These are phyloP conservation scores for Mythimna loreyi DNA, from an alignment of 2,888 invertebrate species.

Conservation along the genomic window DNA sequence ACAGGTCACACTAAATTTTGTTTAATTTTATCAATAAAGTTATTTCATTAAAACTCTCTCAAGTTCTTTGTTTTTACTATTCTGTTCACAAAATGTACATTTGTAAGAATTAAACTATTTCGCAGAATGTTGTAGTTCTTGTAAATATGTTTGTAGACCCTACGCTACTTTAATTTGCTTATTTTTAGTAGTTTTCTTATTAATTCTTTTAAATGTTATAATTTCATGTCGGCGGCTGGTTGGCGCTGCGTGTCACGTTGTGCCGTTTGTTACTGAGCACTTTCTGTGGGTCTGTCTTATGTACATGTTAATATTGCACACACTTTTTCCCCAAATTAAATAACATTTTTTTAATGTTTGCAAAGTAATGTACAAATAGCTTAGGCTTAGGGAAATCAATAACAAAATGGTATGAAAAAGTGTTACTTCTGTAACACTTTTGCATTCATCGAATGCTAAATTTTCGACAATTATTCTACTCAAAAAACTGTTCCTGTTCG, in stretches of 20 bases:
- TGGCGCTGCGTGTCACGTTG: conserved; percentile 8
- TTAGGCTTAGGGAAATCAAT: background rate
- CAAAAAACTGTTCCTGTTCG: no score
- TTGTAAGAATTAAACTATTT: conserved; percentile 53
- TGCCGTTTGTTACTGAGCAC: background rate
- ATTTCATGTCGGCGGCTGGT: conserved; percentile 28
- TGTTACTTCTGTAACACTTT: background rate
- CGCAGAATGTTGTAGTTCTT: conserved; percentile 45
- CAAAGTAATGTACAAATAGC: background rate
- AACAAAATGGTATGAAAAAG: background rate
- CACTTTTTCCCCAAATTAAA: background rate
- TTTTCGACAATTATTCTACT: fast-evolving
- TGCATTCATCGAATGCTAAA: background rate
- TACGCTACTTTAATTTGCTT: conserved; percentile 58
- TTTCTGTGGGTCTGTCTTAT: background rate
- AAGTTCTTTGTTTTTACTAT: conserved; percentile 2
- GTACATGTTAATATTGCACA: conserved; percentile 17
- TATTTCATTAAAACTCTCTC: background rate
- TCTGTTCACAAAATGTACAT: conserved; percentile 32
- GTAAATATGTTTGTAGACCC: conserved; percentile 46
- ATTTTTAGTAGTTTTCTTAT: conserved; percentile 39
- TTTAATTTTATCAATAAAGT: background rate
- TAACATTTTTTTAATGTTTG: background rate
- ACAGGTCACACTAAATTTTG: background rate
- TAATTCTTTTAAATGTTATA: conserved; percentile 40